Evolutionary conservation across 2,113 vertebrate genomes (phyloP).

Genomic region (Notarius quadriscutis): DNA sequence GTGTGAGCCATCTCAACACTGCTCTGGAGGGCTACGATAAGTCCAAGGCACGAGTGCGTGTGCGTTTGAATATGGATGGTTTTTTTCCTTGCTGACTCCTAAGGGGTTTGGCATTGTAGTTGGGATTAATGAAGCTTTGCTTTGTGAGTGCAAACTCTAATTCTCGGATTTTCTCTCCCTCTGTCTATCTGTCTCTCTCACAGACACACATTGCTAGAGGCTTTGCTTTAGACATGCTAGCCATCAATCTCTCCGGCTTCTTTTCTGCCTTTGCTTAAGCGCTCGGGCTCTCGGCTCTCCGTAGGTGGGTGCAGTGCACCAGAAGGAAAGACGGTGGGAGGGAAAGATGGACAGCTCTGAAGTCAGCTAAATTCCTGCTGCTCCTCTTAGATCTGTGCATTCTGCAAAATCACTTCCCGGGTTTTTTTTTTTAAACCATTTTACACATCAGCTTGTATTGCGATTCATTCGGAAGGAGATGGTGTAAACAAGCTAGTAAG

Average conservation of each 20-base stretch:
- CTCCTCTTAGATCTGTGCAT: neutral
- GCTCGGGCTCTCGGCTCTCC: conserved; percentile 21
- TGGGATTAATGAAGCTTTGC: conserved; percentile 61
- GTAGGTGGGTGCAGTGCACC: neutral
- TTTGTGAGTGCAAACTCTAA: conserved; percentile 38
- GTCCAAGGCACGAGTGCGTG: conserved; percentile 62
- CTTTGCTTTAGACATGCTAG: conserved; percentile 53
- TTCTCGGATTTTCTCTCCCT: conserved; percentile 34
- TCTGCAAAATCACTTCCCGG: neutral
- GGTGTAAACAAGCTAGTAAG: neutral
- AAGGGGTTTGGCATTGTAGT: conserved; percentile 45
- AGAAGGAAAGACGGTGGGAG: neutral
- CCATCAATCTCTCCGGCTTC: conserved; percentile 45
- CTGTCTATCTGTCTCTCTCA: conserved; percentile 6
- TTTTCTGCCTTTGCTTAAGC: conserved; percentile 42
- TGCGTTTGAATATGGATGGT: conserved; percentile 64
- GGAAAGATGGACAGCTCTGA: neutral
- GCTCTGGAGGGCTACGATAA: conserved; percentile 72
- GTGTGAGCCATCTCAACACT: conserved; percentile 68
- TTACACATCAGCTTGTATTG: neutral
- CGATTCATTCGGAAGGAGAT: neutral
- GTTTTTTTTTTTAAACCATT: neutral
- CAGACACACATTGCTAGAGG: conserved; percentile 23
- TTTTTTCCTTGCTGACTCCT: conserved; percentile 51
- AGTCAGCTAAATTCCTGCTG: neutral